Conservation (phyloP, 2,113 vertebrate genomes). For the Mesitornis unicolor region DNA sequence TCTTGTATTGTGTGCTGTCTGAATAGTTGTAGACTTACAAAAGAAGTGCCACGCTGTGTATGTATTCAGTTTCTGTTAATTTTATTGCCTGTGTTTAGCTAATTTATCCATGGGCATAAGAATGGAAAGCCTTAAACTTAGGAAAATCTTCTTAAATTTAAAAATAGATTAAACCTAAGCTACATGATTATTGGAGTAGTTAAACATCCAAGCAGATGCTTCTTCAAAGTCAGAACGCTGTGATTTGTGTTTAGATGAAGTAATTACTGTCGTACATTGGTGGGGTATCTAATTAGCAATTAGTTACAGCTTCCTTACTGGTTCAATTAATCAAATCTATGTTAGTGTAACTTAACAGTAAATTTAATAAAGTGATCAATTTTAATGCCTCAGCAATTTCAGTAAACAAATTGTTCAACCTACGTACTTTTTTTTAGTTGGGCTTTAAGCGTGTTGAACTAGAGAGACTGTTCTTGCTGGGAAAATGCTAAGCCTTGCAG, state of each 20-base stretch:
- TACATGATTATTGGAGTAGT: neutral
- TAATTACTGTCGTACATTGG: conserved; percentile 32
- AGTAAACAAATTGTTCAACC: conserved; percentile 44
- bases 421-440: neutral
- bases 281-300: conserved; percentile 41
- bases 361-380: conserved; percentile 53
- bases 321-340: conserved; percentile 55
- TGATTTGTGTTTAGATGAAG: conserved; percentile 55
- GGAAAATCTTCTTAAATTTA: neutral
- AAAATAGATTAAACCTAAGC: neutral
- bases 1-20: neutral
- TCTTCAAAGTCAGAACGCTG: conserved; percentile 14
- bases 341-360: conserved; percentile 35
- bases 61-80: neutral
- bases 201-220: conserved; percentile 22
- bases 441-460: neutral
- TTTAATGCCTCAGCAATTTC: conserved; percentile 45
- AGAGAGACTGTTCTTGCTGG: neutral
- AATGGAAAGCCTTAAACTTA: conserved; percentile 2
- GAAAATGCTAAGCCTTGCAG: neutral
- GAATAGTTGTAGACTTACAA: neutral
- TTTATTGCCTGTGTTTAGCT: neutral
- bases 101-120: neutral
- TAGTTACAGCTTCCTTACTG: conserved; percentile 40
- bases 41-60: neutral